phyloP scores from a whole-genome alignment of 2,888 invertebrate species.

The Melikaiella ostensackeni region DNA sequence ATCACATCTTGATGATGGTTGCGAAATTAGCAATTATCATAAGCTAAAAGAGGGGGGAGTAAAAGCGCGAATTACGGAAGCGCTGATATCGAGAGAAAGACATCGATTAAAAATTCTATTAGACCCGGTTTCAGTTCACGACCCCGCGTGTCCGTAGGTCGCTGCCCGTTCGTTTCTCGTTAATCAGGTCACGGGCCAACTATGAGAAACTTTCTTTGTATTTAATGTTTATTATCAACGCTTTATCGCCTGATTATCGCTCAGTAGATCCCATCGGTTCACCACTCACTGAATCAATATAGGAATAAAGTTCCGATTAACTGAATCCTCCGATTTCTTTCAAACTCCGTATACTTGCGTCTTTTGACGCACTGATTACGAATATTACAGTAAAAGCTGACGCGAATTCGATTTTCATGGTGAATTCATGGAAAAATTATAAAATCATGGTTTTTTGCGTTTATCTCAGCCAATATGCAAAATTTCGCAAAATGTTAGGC shows the following conservation, averaged over 20 bases:
- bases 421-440: no score
- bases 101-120: conserved; percentile 14
- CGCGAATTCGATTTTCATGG: no score
- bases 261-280: background rate
- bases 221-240: conserved; percentile 72
- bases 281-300: background rate
- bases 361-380: no score
- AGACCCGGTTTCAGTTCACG: conserved; percentile 54
- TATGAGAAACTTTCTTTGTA: conserved; percentile 70
- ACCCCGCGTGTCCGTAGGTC: conserved; percentile 44
- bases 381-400: no score
- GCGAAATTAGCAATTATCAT: background rate
- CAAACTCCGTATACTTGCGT: no score
- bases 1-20: background rate
- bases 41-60: background rate
- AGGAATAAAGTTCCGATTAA: no score
- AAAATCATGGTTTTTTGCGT: no score
- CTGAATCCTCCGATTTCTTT: no score
- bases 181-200: conserved; percentile 62
- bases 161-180: background rate
- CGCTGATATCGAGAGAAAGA: conserved; percentile 15
- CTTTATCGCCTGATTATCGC: conserved; percentile 46
- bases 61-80: background rate
- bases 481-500: no score
- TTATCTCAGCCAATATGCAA: no score